phyloP scores from a whole-genome alignment of 1,140 invertebrate genomes.

The Ceratosolen solmsi region DNA sequence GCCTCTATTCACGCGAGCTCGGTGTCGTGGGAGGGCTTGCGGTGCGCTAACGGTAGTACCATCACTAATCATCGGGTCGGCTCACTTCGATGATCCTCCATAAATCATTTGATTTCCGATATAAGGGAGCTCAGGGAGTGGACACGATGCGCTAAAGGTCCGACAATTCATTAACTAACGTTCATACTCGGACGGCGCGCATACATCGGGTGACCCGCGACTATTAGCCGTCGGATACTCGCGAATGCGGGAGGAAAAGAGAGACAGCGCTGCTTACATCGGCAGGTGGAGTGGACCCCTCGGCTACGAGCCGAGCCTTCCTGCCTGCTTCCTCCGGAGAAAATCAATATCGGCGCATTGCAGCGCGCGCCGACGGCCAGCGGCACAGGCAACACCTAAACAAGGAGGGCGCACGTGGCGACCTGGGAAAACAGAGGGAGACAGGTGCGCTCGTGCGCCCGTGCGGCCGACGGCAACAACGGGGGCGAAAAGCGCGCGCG shows the following conservation, averaged over 20 bases:
- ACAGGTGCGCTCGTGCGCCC: not conserved
- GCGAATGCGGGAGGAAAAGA: not conserved
- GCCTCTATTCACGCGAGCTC: no score
- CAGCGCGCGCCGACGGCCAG: conserved; percentile 63
- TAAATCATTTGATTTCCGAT: conserved; percentile 34
- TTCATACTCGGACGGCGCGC: no score
- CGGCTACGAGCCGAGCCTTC: conserved; percentile 58
- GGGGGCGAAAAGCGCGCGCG: not conserved
- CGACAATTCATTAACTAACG: conserved; percentile 31
- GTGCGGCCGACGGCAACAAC: not conserved
- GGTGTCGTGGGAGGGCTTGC: no score
- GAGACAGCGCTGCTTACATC: conserved; percentile 43
- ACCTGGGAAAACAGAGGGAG: not conserved
- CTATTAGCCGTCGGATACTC: not conserved
- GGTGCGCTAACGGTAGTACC: not conserved
- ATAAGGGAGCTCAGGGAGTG: conserved; percentile 1
- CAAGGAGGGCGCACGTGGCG: not conserved
- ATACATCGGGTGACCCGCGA: no score
- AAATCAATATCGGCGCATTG: conserved; percentile 72
- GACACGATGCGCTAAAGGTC: conserved; percentile 16
- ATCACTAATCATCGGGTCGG: not conserved
- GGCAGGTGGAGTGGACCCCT: conserved; percentile 62
- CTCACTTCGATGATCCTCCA: conserved; percentile 1
- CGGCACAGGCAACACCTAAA: conserved; percentile 48
- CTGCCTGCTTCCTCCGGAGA: conserved; percentile 65